A percentile compares a stretch with the other conserved stretches of the same genome.
Evolutionary conservation across 2,888 invertebrate genomes (phyloP).

Genomic region (Calephelis perditalis): DNA sequence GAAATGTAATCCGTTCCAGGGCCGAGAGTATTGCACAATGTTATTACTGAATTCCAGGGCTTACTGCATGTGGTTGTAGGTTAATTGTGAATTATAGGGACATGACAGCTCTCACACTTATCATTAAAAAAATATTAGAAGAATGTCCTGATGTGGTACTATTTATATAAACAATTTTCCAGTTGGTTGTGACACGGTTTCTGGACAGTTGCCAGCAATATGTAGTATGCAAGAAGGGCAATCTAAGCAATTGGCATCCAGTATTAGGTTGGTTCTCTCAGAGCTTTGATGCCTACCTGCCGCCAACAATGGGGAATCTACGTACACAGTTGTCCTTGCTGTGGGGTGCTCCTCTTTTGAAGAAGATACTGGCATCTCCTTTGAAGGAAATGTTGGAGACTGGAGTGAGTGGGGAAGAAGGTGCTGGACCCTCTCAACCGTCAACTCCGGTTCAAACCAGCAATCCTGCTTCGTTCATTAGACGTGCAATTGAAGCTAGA

Average conservation of each 20-base stretch:
- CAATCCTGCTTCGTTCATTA: constrained; percentile 66
- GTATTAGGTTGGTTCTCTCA: constrained; percentile 97
- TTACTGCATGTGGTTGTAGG: too few relatives aligned
- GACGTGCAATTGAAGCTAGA: constrained; percentile 71
- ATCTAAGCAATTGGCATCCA: constrained; percentile 98
- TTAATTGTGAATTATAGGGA: too few relatives aligned
- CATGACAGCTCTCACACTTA: not conserved
- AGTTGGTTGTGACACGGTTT: constrained; percentile 91
- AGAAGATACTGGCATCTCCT: constrained; percentile 58
- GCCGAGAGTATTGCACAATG: too few relatives aligned
- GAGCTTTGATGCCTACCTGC: constrained; percentile 81
- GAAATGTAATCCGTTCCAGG: too few relatives aligned
- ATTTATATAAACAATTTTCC: constrained; percentile 24
- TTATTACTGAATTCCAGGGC: too few relatives aligned
- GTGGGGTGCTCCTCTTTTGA: constrained; percentile 79
- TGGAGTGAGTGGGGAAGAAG: constrained; percentile 54
- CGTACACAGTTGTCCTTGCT: constrained; percentile 83
- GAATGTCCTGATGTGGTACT: too few relatives aligned
- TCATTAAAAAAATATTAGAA: not conserved
- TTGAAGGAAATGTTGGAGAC: constrained; percentile 76
- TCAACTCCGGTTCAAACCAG: constrained; percentile 62
- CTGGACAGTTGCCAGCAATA: constrained; percentile 94
- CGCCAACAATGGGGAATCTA: constrained; percentile 84
- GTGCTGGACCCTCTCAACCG: constrained; percentile 76
- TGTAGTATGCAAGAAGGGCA: constrained; percentile 93